Base-by-base conservation (phyloP, 1,140 invertebrate species). In the Brachionus rotundiformis region DNA sequence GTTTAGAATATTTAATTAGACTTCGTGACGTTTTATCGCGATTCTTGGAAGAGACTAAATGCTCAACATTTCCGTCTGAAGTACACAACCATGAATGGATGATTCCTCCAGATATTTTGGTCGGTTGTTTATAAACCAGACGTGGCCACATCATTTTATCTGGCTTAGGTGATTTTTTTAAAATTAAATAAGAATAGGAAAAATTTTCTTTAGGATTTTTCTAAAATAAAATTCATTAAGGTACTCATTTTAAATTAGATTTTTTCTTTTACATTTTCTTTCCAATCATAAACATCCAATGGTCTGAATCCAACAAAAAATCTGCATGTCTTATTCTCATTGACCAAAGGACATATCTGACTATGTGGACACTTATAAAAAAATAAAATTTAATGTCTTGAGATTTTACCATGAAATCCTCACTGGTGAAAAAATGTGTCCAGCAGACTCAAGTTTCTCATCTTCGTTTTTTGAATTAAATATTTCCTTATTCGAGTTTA, bases 291-390 rank as follows among this genome's bases (percentile, higher is more conserved):
- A 11, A 73, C 41, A 19, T 41, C 25, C 4, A 73, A 44, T 13
- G 76, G 76, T 36, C n/a, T 59, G 31, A 59, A 79, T 36, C 33
- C n/a, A 36, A 31, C 76, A 31, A 79, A 79, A 8, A 63, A 54
- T 36, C 76, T 23, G 19, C 76, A 79, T 13, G 19, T 13, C 25
- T 36, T 33, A 59, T 79, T 79, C 23, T 59, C 47, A 10, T 5
- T 49, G 2, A 59, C 29, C 25, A 79, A 59, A 19, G 76, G 76
- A 61, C 76, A 79, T 3, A 8, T 39, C 11, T 31, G 8, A 25
- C 19, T 16, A 79, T 79, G 47, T 11, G 76, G 76, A 79, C 76
- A 79, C 68, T 73, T 71, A 68, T 19, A 71, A 39, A 39, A 36
- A 13, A 8, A 65, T 11, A 1, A 16, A 27, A 44, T 11, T 25